phyloP scores from a whole-genome alignment of 1,140 invertebrate genomes.

The Eueides isabella region DNA sequence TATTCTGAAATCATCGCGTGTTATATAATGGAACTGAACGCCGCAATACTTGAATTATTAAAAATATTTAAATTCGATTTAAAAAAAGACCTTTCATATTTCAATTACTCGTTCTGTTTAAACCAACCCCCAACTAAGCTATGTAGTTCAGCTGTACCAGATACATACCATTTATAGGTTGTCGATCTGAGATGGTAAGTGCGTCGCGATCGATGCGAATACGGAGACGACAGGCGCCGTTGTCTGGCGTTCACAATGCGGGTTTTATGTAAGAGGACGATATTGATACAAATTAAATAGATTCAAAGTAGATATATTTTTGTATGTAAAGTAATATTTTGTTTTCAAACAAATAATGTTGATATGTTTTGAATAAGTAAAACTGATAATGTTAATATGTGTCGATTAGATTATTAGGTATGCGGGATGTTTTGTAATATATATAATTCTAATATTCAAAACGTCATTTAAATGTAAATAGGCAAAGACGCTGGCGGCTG shows the following conservation, averaged over 20 bases:
- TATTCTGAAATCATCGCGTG: too few relatives aligned
- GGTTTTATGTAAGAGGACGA: background rate
- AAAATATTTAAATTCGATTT: too few relatives aligned
- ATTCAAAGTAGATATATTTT: background rate
- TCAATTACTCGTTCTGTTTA: background rate
- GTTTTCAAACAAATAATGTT: background rate
- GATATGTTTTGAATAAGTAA: background rate
- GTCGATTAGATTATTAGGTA: too few relatives aligned
- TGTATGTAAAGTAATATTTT: background rate
- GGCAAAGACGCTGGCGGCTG: too few relatives aligned
- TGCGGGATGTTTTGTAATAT: too few relatives aligned
- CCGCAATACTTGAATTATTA: too few relatives aligned
- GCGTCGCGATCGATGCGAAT: constrained; percentile 13
- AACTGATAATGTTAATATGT: background rate
- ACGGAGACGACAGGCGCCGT: constrained; percentile 23
- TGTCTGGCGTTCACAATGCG: constrained; percentile 6
- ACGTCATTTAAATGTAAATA: too few relatives aligned
- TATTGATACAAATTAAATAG: background rate
- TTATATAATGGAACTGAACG: too few relatives aligned
- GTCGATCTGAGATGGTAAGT: constrained; percentile 4
- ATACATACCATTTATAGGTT: constrained; percentile 13
- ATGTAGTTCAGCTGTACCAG: background rate
- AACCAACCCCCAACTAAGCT: background rate
- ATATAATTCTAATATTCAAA: too few relatives aligned
- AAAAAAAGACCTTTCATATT: background rate